These are phyloP conservation scores for Drosophila lacicola DNA, from an alignment of 2,888 invertebrate species.

Conservation along the genomic window DNA sequence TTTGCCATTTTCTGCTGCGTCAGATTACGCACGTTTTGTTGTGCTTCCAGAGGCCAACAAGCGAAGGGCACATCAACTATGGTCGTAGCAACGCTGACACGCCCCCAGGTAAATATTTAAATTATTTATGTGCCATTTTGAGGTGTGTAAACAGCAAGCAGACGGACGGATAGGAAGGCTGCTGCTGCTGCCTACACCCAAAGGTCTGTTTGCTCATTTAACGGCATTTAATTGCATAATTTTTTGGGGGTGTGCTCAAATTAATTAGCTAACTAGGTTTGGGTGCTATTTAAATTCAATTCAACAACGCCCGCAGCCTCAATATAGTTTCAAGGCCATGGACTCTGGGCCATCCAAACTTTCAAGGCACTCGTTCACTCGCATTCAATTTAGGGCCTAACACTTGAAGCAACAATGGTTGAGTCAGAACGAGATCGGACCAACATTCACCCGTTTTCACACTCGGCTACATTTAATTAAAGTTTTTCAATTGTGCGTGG, in stretches of 20 bases:
- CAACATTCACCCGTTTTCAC: slow-evolving; percentile 37
- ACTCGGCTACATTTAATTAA: slow-evolving; percentile 66
- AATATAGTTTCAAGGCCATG: slow-evolving; percentile 31
- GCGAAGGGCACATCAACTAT: slow-evolving; percentile 20
- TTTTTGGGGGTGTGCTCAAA: slow-evolving; percentile 46
- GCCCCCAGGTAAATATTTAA: slow-evolving; percentile 68
- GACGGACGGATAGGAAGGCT: background rate
- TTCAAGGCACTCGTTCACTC: slow-evolving; percentile 28
- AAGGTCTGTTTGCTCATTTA: slow-evolving; percentile 70
- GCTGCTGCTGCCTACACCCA: slow-evolving; percentile 20
- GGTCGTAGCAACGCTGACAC: slow-evolving; percentile 12
- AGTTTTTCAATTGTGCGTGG: slow-evolving; percentile 57
- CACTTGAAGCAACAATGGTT: slow-evolving; percentile 38
- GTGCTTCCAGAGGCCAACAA: slow-evolving; percentile 18
- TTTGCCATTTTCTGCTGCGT: slow-evolving; percentile 32
- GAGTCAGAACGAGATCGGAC: slow-evolving; percentile 3
- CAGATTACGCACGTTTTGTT: slow-evolving; percentile 64
- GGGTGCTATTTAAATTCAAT: slow-evolving; percentile 16
- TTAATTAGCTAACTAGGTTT: slow-evolving; percentile 47
- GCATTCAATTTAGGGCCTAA: slow-evolving; percentile 14
- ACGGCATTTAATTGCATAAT: slow-evolving; percentile 76
- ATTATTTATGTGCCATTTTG: slow-evolving; percentile 78
- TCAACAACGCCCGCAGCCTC: slow-evolving; percentile 12
- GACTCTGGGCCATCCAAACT: slow-evolving; percentile 14
- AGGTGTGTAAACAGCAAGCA: slow-evolving; percentile 63